Base-by-base conservation (phyloP, 1,140 invertebrate genomes). In the Trichonephila clavipes region DNA sequence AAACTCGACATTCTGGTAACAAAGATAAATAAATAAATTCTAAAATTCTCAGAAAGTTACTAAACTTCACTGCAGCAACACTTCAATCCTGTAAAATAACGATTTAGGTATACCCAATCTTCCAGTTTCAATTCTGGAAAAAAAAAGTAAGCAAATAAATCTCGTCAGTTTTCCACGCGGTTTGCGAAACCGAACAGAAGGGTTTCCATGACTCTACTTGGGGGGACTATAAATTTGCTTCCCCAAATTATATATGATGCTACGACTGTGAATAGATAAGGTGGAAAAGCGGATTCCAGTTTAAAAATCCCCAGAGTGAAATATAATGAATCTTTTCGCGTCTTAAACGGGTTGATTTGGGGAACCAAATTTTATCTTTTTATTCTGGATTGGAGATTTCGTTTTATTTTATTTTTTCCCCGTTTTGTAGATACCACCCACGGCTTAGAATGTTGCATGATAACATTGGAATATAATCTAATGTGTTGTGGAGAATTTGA, bases 241-340 rank as follows among this genome's bases (percentile, higher is more conserved):
- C 87, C 7, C 19, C 34, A 88, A 90, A 81, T 90, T 81, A 90
- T 59, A 82, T 90, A 90, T 62, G 72, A 82, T 21, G 88, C 88
- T 44, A 40, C 88, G n/a, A 90, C 51, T 90, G 44, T 62, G 88
- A 69, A 82, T 81, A 82, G 88, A 82, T 90, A 90, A 90, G 69
- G 34, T 82, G 61, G 44, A 24, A 88, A 64, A 90, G 21, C 88
- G 72, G 6, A n/a, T 18, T 34, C 72, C 12, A 40, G 88, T 90
- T 90, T 90, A 90, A 82, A 90, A 90, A 90, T 82, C 88, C 51
- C 69, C 1, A n/a, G 88, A 69, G 88, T 59, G 88, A 81, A 90
- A 90, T 81, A 61, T 90, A 90, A 90, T 90, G 88, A 90, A 90
- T 90, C 66, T 58, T 51, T 61, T 34, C 28, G 44, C 58, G 24